Evolutionary conservation across 2,888 invertebrate genomes (phyloP).

Genomic region (Mythimna albipuncta): DNA sequence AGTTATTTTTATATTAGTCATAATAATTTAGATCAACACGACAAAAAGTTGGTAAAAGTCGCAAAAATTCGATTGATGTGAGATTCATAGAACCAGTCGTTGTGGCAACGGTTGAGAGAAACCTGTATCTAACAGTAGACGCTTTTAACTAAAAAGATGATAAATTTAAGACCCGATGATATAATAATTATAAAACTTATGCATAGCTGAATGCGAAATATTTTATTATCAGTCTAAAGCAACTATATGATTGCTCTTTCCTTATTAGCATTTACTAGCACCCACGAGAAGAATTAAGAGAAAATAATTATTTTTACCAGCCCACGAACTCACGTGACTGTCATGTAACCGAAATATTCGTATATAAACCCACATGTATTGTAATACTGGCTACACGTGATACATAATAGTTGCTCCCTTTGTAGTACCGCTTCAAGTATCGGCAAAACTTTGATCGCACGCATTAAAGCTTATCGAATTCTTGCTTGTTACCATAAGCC

Average conservation of each 20-base stretch:
- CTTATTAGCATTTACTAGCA: neutral
- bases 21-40: neutral
- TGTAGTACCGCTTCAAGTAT: conserved; percentile 47
- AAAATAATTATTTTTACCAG: conserved; percentile 22
- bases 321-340: neutral
- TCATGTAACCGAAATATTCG: neutral
- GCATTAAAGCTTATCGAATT: conserved; percentile 49
- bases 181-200: neutral
- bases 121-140: too few species aligned
- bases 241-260: neutral
- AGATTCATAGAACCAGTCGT: too few species aligned
- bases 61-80: too few species aligned
- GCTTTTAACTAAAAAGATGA: too few species aligned
- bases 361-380: conserved; percentile 6
- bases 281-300: neutral
- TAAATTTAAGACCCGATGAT: too few species aligned
- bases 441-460: conserved; percentile 59
- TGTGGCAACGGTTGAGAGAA: too few species aligned
- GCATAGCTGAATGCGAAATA: neutral
- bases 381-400: conserved; percentile 1
- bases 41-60: too few species aligned
- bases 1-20: neutral
- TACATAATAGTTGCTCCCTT: conserved; percentile 9
- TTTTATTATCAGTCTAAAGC: neutral
- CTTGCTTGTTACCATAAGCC: conserved; percentile 47